Conservation (phyloP, 2,113 vertebrate species). For the Ammodytes dubius region DNA sequence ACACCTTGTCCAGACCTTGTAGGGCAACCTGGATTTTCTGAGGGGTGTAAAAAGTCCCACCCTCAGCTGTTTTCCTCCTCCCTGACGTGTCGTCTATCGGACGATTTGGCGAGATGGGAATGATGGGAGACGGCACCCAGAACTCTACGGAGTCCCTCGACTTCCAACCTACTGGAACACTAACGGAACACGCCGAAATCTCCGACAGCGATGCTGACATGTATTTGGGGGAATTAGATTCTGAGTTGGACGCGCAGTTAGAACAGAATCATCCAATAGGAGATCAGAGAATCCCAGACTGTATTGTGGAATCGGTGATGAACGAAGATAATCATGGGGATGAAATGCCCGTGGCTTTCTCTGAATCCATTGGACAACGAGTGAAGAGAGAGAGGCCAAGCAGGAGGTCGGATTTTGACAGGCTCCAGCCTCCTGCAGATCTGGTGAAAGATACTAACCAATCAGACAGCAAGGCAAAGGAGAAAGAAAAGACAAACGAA, state of each 20-base stretch:
- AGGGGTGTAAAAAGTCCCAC: conserved; percentile 48
- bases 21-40: conserved; percentile 60
- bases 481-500: conserved; percentile 13
- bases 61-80: conserved; percentile 77
- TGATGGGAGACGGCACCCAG: conserved; percentile 30
- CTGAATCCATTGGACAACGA: conserved; percentile 81
- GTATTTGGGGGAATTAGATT: conserved; percentile 65
- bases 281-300: conserved; percentile 68
- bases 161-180: conserved; percentile 31
- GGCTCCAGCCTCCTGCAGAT: conserved; percentile 48
- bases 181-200: conserved; percentile 11
- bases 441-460: conserved; percentile 59
- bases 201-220: conserved; percentile 36
- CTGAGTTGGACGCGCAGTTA: conserved; percentile 64
- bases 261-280: neutral
- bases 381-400: conserved; percentile 73
- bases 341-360: conserved; percentile 74
- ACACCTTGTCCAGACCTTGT: conserved; percentile 78
- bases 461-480: conserved; percentile 22
- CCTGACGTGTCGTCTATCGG: conserved; percentile 82
- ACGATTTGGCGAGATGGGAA: conserved; percentile 18
- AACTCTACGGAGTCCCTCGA: conserved; percentile 62
- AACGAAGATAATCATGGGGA: conserved; percentile 47
- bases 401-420: conserved; percentile 52
- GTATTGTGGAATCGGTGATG: conserved; percentile 75